These are phyloP conservation scores for Scrobipalpa costella DNA, from an alignment of 2,888 invertebrate species.

Conservation along the genomic window DNA sequence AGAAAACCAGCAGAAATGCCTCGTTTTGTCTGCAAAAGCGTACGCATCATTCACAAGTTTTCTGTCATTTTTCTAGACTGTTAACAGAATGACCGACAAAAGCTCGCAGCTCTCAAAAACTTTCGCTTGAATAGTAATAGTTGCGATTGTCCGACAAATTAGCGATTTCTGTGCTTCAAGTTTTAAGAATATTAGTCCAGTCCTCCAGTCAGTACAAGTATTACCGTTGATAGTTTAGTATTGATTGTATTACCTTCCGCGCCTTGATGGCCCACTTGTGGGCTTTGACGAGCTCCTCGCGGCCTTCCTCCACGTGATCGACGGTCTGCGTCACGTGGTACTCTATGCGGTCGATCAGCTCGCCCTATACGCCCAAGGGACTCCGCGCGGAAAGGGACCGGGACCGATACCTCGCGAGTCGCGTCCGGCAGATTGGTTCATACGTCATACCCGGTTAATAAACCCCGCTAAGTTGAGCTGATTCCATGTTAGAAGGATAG, in stretches of 20 bases:
- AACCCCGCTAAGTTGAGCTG: slow-evolving; percentile 51
- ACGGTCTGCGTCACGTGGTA: slow-evolving; percentile 94
- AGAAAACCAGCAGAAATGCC: not conserved
- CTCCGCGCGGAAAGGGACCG: slow-evolving; percentile 57
- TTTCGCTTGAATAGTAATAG: not conserved
- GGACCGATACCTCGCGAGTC: slow-evolving; percentile 49
- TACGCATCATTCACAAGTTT: not conserved
- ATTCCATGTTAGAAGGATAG: slow-evolving; percentile 49
- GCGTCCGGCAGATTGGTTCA: slow-evolving; percentile 74
- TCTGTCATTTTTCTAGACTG: not conserved
- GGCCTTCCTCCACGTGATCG: slow-evolving; percentile 91
- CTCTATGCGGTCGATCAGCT: slow-evolving; percentile 96
- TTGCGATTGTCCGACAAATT: not conserved
- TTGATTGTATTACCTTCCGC: slow-evolving; percentile 85
- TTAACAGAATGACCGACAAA: not conserved
- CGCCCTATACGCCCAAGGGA: slow-evolving; percentile 86
- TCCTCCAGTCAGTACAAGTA: not conserved
- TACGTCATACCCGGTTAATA: slow-evolving; percentile 52
- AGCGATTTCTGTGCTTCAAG: not conserved
- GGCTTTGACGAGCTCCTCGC: slow-evolving; percentile 88
- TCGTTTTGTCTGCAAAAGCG: no score
- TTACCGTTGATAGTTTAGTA: not conserved
- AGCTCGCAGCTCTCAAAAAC: not conserved
- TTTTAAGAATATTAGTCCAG: slow-evolving; percentile 4
- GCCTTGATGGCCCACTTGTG: slow-evolving; percentile 92